Evolutionary conservation across 2,797 vertebrate genomes (phyloP).

Genomic region (Catharus ustulatus): DNA sequence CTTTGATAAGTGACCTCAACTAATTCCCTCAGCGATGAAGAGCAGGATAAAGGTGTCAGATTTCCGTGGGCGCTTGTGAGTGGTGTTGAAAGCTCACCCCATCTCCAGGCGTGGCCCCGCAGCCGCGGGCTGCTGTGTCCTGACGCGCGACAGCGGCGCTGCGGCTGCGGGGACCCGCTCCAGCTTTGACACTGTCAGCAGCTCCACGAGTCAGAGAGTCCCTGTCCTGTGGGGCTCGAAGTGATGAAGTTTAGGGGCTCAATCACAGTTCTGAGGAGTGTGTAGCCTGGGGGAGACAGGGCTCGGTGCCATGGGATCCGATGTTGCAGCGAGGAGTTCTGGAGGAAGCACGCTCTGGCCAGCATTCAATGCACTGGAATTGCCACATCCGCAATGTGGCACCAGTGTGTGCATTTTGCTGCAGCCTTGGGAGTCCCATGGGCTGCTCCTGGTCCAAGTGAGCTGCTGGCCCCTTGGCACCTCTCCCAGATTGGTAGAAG

Average conservation of each 20-base stretch:
- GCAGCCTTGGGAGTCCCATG: slow-evolving; percentile 63
- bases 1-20: slow-evolving; percentile 11
- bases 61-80: slow-evolving; percentile 9
- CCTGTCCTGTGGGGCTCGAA: slow-evolving; percentile 9
- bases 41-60: background rate
- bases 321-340: background rate
- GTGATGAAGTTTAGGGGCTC: slow-evolving; percentile 47
- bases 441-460: slow-evolving; percentile 60
- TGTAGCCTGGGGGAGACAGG: background rate
- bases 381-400: slow-evolving; percentile 72
- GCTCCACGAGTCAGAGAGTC: background rate
- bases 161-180: slow-evolving; percentile 43
- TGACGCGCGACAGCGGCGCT: slow-evolving; percentile 20
- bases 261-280: background rate
- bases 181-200: slow-evolving; percentile 55
- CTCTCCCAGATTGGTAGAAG: slow-evolving; percentile 67
- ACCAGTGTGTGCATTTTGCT: slow-evolving; percentile 60
- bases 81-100: slow-evolving; percentile 41
- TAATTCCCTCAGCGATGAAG: background rate
- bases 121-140: slow-evolving; percentile 23
- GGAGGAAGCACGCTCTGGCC: slow-evolving; percentile 20
- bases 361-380: background rate
- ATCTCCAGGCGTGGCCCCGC: background rate
- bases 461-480: slow-evolving; percentile 67
- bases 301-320: background rate